Conservation (phyloP, 1,140 invertebrate genomes). For the Zaprionus tsacasi region DNA sequence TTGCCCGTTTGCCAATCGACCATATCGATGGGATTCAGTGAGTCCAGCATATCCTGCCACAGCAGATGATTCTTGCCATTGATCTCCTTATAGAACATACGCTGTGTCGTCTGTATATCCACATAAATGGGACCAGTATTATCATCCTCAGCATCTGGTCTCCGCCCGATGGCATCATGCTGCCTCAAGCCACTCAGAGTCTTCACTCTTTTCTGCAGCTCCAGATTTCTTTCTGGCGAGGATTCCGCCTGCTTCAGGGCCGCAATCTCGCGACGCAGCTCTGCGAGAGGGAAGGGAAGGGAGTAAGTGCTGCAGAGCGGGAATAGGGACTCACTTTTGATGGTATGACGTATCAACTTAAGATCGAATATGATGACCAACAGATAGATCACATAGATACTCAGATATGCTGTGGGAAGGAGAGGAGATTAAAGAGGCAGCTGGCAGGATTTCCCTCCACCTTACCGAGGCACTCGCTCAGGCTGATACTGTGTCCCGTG, state of each 20-base stretch:
- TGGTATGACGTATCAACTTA: conserved; percentile 14
- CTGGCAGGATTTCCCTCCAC: not conserved
- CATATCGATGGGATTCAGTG: conserved; percentile 47
- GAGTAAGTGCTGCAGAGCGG: not conserved
- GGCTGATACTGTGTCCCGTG: not conserved
- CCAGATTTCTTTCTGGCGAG: not conserved
- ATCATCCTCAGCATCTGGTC: not conserved
- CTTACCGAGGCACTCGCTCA: conserved; percentile 18
- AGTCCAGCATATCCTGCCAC: conserved; percentile 26
- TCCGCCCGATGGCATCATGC: not conserved
- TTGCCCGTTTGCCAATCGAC: conserved; percentile 24
- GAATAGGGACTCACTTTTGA: conserved; percentile 39
- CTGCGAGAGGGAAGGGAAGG: conserved; percentile 10
- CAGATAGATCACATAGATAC: conserved; percentile 46
- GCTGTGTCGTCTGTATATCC: conserved; percentile 15
- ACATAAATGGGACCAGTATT: not conserved
- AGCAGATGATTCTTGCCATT: conserved; percentile 49
- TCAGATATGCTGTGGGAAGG: conserved; percentile 7
- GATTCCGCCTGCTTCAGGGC: not conserved
- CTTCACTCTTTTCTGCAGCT: not conserved
- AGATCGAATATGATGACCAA: conserved; percentile 46
- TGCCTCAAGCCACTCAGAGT: not conserved
- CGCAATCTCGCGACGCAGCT: conserved; percentile 39
- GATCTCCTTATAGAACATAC: conserved; percentile 15
- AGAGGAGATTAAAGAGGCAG: not conserved